These are phyloP conservation scores for Paraescarpia echinospica DNA, from an alignment of 1,140 invertebrate species.

Conservation along the genomic window DNA sequence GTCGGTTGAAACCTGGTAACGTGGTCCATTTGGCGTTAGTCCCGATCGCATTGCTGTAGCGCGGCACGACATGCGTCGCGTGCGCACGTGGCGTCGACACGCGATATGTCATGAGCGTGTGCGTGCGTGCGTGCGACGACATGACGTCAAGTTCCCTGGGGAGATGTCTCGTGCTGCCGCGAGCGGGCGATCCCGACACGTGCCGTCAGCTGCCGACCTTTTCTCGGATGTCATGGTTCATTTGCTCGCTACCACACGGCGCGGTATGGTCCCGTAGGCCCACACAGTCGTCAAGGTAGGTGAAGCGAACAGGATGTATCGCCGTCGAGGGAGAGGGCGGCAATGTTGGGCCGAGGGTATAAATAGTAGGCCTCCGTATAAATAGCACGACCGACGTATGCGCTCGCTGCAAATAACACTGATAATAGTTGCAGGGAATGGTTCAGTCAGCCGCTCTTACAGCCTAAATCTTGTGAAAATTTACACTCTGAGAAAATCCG, in stretches of 20 bases:
- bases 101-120: too few species aligned
- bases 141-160: neutral
- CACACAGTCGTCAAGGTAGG: neutral
- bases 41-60: too few species aligned
- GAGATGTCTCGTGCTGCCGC: neutral
- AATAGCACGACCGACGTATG: neutral
- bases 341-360: neutral
- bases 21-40: too few species aligned
- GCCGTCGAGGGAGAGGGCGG: neutral
- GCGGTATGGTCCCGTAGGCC: neutral
- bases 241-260: neutral
- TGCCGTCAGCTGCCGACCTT: neutral
- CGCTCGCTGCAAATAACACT: neutral
- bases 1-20: too few species aligned
- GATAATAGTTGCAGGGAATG: neutral
- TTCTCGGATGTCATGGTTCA: neutral
- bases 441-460: neutral
- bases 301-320: neutral
- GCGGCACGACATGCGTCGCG: too few species aligned
- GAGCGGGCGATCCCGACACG: neutral
- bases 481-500: neutral
- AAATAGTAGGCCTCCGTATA: neutral
- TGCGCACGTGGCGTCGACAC: too few species aligned
- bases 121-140: neutral
- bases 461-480: neutral